Conservation (phyloP, 2,888 invertebrate species). For the Caenorhabditis panamensis region DNA sequence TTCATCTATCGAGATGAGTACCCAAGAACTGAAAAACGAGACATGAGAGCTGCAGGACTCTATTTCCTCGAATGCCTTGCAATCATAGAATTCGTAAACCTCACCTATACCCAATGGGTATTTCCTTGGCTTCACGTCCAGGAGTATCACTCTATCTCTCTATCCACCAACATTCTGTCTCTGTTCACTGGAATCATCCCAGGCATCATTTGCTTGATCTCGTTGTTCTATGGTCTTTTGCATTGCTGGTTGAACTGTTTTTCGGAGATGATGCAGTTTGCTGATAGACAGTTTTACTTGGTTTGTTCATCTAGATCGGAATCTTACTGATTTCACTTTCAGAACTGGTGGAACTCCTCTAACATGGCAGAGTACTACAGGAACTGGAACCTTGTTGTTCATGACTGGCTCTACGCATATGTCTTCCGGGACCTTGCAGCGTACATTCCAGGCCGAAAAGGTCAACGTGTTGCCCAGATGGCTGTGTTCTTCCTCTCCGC, state of each 20-base stretch:
- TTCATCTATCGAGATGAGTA: constrained; percentile 79
- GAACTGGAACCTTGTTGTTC: constrained; percentile 95
- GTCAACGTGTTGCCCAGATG: constrained; percentile 83
- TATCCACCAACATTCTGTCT: constrained; percentile 63
- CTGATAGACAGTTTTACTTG: constrained; percentile 88
- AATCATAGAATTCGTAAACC: constrained; percentile 89
- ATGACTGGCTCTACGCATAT: constrained; percentile 94
- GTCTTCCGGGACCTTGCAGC: constrained; percentile 82
- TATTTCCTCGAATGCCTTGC: constrained; percentile 84
- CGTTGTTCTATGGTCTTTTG: constrained; percentile 90
- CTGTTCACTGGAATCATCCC: constrained; percentile 84
- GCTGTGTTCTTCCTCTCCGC: constrained; percentile 89
- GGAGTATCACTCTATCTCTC: constrained; percentile 52
- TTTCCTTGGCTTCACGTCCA: constrained; percentile 85
- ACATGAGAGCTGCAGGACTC: constrained; percentile 60
- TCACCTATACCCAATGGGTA: constrained; percentile 88
- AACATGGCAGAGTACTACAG: constrained; percentile 90
- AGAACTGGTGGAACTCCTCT: constrained; percentile 96
- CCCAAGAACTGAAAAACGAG: constrained; percentile 66
- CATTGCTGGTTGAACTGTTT: constrained; percentile 94
- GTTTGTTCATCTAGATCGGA: constrained; percentile 50
- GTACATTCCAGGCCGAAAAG: constrained; percentile 69
- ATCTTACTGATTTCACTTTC: neutral
- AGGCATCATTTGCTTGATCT: constrained; percentile 85
- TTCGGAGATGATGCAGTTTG: constrained; percentile 91